Percentiles rank a stretch among this genome's conserved stretches.
These are phyloP conservation scores for Bujurquina vittata DNA, from an alignment of 2,113 vertebrate genomes.

Conservation along the genomic window DNA sequence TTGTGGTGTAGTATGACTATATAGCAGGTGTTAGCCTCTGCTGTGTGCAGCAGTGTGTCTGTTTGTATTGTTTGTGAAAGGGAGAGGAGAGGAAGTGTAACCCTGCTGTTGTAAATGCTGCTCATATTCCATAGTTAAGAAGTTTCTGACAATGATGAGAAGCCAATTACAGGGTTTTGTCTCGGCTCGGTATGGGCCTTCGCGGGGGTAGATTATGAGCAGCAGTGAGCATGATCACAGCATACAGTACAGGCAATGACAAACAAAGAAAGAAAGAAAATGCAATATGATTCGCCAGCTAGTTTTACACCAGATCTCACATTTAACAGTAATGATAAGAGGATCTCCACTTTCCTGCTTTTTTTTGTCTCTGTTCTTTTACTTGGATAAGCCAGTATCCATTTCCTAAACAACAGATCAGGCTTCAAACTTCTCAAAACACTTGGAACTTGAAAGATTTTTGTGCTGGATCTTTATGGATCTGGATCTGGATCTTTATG, in stretches of 20 bases:
- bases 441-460: too few relatives aligned
- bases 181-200: neutral
- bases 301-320: too few relatives aligned
- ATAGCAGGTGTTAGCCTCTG: conserved; percentile 38
- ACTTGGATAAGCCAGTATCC: too few relatives aligned
- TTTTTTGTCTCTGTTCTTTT: too few relatives aligned
- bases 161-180: conserved; percentile 4
- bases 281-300: too few relatives aligned
- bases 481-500: neutral
- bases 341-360: too few relatives aligned
- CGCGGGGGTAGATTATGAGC: neutral
- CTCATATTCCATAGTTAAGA: conserved; percentile 16
- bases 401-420: too few relatives aligned
- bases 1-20: conserved; percentile 43
- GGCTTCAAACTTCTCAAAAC: neutral
- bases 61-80: conserved; percentile 6
- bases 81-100: neutral
- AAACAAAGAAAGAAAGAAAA: too few relatives aligned
- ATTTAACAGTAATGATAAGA: too few relatives aligned
- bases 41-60: conserved; percentile 4
- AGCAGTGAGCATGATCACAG: neutral
- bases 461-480: neutral
- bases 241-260: neutral
- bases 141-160: conserved; percentile 27
- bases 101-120: conserved; percentile 25